These are phyloP conservation scores for Calcarius lapponicus DNA, from an alignment of 2,797 vertebrate genomes.

Conservation along the genomic window DNA sequence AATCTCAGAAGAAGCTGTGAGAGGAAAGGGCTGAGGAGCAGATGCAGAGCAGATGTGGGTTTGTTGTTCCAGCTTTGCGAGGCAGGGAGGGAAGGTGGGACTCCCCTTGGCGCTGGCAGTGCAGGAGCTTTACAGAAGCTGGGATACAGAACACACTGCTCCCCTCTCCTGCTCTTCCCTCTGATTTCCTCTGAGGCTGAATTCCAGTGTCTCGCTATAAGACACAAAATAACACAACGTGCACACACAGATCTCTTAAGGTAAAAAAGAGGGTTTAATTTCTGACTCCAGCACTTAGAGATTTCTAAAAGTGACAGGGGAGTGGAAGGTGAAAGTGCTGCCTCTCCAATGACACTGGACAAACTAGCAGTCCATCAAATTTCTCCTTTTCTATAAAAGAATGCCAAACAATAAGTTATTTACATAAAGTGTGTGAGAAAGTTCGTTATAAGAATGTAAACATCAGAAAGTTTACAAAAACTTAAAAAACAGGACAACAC, in stretches of 20 bases:
- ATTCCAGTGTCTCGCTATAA: neutral
- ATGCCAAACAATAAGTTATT: neutral
- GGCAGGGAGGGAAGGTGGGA: neutral
- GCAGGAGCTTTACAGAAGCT: neutral
- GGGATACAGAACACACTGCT: neutral
- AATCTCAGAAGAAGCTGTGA: neutral
- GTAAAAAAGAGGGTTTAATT: neutral
- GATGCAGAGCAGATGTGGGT: neutral
- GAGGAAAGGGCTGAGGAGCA: neutral
- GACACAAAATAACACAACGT: no score
- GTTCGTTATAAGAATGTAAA: neutral
- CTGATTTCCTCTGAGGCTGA: neutral
- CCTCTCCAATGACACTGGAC: neutral
- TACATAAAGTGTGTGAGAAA: neutral
- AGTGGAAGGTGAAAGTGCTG: neutral
- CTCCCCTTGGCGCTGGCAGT: neutral
- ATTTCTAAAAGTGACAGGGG: neutral
- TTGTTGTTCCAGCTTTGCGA: neutral
- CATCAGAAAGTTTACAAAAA: neutral
- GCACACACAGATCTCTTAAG: neutral
- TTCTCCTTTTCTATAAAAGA: neutral
- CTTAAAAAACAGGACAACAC: accelerated
- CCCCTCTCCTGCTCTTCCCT: neutral
- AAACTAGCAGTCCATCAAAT: neutral
- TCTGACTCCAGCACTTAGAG: neutral